Base-by-base conservation (phyloP, 2,113 vertebrate genomes). In the Riparia riparia region DNA sequence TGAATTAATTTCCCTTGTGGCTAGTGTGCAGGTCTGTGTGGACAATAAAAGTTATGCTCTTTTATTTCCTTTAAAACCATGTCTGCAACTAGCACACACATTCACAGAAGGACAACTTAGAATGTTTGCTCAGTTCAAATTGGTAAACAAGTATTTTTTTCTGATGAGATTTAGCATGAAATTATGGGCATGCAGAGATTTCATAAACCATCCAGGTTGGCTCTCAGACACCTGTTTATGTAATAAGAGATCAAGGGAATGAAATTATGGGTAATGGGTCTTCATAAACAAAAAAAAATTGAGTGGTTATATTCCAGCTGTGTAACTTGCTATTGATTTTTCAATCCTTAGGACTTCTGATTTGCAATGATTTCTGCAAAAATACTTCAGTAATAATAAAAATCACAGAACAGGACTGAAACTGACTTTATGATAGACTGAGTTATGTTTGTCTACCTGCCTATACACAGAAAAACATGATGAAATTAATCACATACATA, bases 1-100 rank as follows among this genome's bases (percentile, higher is more conserved):
- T 68, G 45, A 64, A 82, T 41, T 91, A 69, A 95, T 94, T 96
- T 87, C 57, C 63, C 54, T 66, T 89, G 87, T 14, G 45, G 65
- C 45, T 82, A 78, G 42, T 60, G 56, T 10, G 14, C 37, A 78
- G 21, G 17, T 71, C 74, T 79, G 15, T 65, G 25, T 77, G 63
- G 56, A 61, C 68, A 93, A 53, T 6, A 61, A 10, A 68, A 68
- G 18, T 51, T 69, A 87, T 57, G 5, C 24, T 16, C 9, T 51
- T n/a, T 41, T 81, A 65, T 73, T 11, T 6, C 18, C 10, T 79
- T 68, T 91, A 63, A 87, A 87, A 58, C 3, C 7, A 3, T 65
- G 16, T 41, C 45, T 82, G 17, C 12, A 76, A 29, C 29, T 32
- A 44, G 13, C 19, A 39, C 4, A 1, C 2, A 4, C 21, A 45